Evolutionary conservation across 2,113 vertebrate species (phyloP).

Genomic region (Gavia stellata): DNA sequence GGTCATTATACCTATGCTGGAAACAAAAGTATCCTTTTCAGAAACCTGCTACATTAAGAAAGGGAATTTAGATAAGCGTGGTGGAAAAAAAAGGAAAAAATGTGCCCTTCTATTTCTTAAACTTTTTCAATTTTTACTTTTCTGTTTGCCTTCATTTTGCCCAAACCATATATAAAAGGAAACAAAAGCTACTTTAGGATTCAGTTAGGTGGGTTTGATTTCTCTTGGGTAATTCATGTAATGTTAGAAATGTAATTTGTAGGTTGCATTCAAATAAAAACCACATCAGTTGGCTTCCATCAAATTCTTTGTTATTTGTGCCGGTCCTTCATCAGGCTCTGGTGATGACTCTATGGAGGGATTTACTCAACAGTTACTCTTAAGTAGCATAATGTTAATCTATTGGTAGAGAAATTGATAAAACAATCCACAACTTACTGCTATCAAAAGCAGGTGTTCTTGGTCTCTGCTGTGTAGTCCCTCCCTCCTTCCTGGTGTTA

Average conservation of each 20-base stretch:
- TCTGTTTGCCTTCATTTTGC: not conserved
- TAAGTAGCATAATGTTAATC: not conserved
- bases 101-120: not conserved
- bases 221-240: not conserved
- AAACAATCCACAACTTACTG: not conserved
- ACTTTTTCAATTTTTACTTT: not conserved
- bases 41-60: not conserved
- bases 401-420: not conserved
- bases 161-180: not conserved
- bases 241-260: not conserved
- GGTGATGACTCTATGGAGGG: not conserved
- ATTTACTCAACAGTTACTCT: not conserved
- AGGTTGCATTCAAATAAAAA: not conserved
- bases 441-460: not conserved
- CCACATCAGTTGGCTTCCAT: not conserved
- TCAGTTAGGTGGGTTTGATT: not conserved
- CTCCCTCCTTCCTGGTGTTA: not conserved
- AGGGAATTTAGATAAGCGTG: not conserved
- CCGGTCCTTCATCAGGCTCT: not conserved
- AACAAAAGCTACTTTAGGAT: not conserved
- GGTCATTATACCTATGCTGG: not conserved
- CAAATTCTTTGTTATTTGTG: not conserved
- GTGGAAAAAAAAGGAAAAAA: not conserved
- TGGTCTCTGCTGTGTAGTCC: not conserved
- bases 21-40: not conserved